Evolutionary conservation across 2,888 invertebrate genomes (phyloP).

Genomic region (Heliconius sara): DNA sequence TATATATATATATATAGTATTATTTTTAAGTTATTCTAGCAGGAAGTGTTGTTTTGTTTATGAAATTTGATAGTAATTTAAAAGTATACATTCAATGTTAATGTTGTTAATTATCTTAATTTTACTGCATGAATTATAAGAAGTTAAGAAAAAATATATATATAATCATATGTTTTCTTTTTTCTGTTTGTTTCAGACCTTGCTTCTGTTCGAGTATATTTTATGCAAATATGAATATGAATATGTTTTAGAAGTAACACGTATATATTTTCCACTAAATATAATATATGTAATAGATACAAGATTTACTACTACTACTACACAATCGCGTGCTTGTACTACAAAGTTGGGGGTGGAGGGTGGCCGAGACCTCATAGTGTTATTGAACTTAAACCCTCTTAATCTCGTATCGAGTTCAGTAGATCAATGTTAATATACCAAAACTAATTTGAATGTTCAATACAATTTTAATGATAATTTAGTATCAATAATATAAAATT

Average conservation of each 20-base stretch:
- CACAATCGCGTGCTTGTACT: conserved; percentile 32
- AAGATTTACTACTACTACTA: not conserved
- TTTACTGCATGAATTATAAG: too few relatives aligned
- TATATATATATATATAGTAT: too few relatives aligned
- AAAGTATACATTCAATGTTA: not conserved
- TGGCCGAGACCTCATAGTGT: conserved; percentile 41
- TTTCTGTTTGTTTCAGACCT: too few relatives aligned
- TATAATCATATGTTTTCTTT: too few relatives aligned
- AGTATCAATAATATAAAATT: not conserved
- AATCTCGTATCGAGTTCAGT: conserved; percentile 45
- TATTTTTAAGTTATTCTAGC: not conserved
- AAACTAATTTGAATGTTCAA: not conserved
- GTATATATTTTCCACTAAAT: not conserved
- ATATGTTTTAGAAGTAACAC: too few relatives aligned
- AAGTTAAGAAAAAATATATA: too few relatives aligned
- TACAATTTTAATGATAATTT: not conserved
- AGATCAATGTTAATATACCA: conserved; percentile 45
- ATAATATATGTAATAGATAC: conserved; percentile 1
- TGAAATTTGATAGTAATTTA: not conserved
- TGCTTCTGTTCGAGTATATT: not conserved
- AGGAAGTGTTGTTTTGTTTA: not conserved
- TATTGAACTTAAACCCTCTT: conserved; percentile 47
- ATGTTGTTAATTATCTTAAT: too few relatives aligned
- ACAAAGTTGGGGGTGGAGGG: conserved; percentile 43
- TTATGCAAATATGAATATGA: too few relatives aligned